Conservation (phyloP, 2,113 vertebrate genomes). For the Isichthys henryi region DNA sequence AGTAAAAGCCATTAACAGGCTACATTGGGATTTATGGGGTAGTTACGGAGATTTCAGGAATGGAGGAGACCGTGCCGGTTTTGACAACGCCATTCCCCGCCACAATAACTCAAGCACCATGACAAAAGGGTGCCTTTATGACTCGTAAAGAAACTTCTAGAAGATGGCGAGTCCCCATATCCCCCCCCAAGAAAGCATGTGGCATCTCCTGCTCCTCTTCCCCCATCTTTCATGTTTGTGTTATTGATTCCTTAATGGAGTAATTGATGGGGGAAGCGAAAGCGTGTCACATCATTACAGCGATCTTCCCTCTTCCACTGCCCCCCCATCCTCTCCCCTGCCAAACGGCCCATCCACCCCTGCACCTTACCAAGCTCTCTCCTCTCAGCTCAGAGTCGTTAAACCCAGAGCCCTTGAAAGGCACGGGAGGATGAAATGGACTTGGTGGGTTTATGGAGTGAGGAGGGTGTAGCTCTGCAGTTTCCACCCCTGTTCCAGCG, state of each 20-base stretch:
- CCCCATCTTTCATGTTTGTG: slow-evolving; percentile 25
- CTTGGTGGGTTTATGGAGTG: slow-evolving; percentile 28
- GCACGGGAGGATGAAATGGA: slow-evolving; percentile 35
- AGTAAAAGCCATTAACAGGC: slow-evolving; percentile 13
- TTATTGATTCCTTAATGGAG: slow-evolving; percentile 30
- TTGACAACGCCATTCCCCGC: slow-evolving; percentile 2
- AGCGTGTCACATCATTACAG: slow-evolving; percentile 11
- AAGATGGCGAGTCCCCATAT: background rate
- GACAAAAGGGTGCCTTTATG: slow-evolving; percentile 12
- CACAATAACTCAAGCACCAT: slow-evolving; percentile 1
- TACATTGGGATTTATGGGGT: background rate
- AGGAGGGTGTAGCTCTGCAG: slow-evolving; percentile 8
- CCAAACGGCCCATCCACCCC: background rate
- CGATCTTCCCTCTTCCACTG: background rate
- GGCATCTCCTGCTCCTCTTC: slow-evolving; percentile 7
- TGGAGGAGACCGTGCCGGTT: background rate
- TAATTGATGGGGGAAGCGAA: slow-evolving; percentile 26
- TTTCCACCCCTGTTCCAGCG: background rate
- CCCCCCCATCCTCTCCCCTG: background rate
- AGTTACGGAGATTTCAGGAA: slow-evolving; percentile 2
- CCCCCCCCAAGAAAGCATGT: slow-evolving; percentile 12
- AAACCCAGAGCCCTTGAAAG: slow-evolving; percentile 18
- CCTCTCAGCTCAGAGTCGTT: slow-evolving; percentile 19
- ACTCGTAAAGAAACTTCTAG: slow-evolving; percentile 4
- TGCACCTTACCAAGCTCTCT: background rate